A percentile compares a stretch with the other conserved stretches of the same genome.
Conservation (phyloP, 2,888 invertebrate genomes). For the Andricus quercusramuli region DNA sequence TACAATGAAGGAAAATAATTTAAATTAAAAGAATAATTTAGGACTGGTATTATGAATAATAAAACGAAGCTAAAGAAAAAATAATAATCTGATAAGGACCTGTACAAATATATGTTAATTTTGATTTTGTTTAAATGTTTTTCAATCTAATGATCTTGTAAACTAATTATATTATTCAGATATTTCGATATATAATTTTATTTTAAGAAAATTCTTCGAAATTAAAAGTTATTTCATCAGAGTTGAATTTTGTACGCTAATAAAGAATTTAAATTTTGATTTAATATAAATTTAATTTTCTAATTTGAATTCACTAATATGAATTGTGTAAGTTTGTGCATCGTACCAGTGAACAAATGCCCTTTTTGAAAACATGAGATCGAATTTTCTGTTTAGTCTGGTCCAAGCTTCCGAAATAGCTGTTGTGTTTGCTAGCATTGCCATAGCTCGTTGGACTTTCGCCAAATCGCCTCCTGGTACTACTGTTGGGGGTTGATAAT, state of each 20-base stretch:
- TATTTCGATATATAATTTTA: no score
- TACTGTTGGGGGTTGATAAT: conserved; percentile 74
- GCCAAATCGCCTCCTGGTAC: conserved; percentile 79
- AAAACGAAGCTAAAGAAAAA: not conserved
- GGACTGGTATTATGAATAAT: not conserved
- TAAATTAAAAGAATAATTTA: not conserved
- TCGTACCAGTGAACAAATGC: conserved; percentile 84
- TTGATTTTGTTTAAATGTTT: not conserved
- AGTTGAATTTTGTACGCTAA: no score
- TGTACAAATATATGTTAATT: not conserved
- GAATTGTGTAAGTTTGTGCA: not conserved
- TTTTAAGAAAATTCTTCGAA: no score
- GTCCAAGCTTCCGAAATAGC: conserved; percentile 84
- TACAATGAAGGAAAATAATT: not conserved
- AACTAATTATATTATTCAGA: no score
- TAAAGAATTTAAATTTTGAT: no score
- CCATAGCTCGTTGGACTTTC: conserved; percentile 83
- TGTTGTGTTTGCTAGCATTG: conserved; percentile 79
- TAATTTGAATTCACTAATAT: not conserved
- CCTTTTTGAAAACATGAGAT: conserved; percentile 83
- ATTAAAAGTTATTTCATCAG: no score
- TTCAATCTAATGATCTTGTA: not conserved
- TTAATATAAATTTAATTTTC: no score
- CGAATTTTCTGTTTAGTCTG: conserved; percentile 83
- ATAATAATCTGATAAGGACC: not conserved